These are phyloP conservation scores for Urechis unicinctus DNA, from an alignment of 2,888 invertebrate species.

Conservation along the genomic window DNA sequence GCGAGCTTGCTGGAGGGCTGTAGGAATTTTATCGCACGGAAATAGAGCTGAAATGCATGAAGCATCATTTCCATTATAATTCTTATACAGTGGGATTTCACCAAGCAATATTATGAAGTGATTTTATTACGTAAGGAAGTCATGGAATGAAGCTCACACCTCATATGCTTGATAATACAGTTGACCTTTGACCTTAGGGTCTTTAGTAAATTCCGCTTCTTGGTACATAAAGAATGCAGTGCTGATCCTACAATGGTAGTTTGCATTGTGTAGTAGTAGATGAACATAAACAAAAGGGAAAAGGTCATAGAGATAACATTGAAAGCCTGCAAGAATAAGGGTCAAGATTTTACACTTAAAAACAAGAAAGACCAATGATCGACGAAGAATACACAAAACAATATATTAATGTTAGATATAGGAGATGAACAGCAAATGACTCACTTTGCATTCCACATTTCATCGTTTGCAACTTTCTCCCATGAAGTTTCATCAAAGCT, in stretches of 20 bases:
- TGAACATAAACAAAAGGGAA: no score
- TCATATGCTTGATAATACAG: slow-evolving; percentile 28
- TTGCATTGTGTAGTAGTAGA: no score
- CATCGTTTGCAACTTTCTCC: slow-evolving; percentile 44
- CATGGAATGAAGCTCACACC: slow-evolving; percentile 8
- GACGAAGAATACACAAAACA: not conserved
- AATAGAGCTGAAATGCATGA: slow-evolving; percentile 34
- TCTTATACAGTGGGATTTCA: no score
- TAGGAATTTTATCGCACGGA: slow-evolving; percentile 26
- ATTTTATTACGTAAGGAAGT: not conserved
- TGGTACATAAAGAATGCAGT: slow-evolving; percentile 31
- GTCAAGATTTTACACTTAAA: no score
- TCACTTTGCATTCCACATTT: slow-evolving; percentile 48
- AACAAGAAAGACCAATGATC: not conserved
- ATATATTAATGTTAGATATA: not conserved
- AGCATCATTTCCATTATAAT: no score
- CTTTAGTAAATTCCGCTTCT: slow-evolving; percentile 18
- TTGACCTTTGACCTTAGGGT: slow-evolving; percentile 14
- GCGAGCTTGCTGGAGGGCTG: slow-evolving; percentile 9
- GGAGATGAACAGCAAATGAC: slow-evolving; percentile 8
- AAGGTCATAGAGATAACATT: no score
- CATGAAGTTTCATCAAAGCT: slow-evolving; percentile 36
- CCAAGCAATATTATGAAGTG: no score
- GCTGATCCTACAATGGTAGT: slow-evolving; percentile 31
- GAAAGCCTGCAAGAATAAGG: no score